These are phyloP conservation scores for Mythimna impura DNA, from an alignment of 2,888 invertebrate genomes.

Conservation along the genomic window DNA sequence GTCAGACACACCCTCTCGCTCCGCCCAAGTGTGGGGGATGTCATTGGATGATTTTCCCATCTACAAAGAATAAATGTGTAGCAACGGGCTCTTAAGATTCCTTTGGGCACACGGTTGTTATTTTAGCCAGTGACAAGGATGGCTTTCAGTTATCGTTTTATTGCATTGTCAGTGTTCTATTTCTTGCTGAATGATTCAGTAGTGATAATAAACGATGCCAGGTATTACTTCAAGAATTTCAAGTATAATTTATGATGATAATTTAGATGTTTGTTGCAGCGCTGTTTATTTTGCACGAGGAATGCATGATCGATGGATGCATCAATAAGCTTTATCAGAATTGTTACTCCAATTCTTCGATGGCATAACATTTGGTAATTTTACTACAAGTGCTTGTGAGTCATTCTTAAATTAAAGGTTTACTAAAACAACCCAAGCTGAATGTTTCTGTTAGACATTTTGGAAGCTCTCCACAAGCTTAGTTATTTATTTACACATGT, in stretches of 20 bases:
- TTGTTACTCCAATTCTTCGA: constrained; percentile 42
- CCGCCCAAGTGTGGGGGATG: no score
- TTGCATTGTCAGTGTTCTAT: not conserved
- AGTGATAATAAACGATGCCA: constrained; percentile 23
- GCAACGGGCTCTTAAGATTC: no score
- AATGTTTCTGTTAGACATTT: not conserved
- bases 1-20: no score
- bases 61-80: no score
- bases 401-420: constrained; percentile 22
- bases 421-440: constrained; percentile 14
- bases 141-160: not conserved
- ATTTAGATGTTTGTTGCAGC: constrained; percentile 52
- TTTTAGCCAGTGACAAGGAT: not conserved
- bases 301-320: constrained; percentile 38
- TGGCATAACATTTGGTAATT: constrained; percentile 33
- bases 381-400: constrained; percentile 28
- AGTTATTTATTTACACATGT: not conserved
- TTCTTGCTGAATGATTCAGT: constrained; percentile 22
- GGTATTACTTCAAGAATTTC: constrained; percentile 52
- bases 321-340: constrained; percentile 45
- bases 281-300: constrained; percentile 37
- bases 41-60: no score
- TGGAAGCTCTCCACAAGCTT: not conserved
- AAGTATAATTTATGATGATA: constrained; percentile 51
- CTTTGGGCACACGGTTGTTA: not conserved